Percentiles rank a stretch among this genome's conserved stretches.
phyloP scores from a whole-genome alignment of 2,113 vertebrate genomes.

The Dascyllus trimaculatus region DNA sequence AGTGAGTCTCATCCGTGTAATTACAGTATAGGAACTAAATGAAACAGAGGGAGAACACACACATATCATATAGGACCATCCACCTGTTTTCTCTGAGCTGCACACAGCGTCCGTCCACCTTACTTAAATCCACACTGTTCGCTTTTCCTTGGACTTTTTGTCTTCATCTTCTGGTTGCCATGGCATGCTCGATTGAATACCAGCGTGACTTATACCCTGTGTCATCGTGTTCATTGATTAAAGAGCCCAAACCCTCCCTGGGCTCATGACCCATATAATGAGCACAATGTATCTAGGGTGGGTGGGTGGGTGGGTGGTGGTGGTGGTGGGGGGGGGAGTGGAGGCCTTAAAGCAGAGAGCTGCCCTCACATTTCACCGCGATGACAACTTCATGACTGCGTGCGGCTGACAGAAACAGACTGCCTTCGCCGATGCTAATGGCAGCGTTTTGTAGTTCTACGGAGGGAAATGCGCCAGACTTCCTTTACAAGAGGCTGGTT shows the following conservation, averaged over 20 bases:
- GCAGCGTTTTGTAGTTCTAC: background rate
- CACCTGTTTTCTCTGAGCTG: slow-evolving; percentile 2
- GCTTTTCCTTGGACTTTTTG: background rate
- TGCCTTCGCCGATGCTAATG: background rate
- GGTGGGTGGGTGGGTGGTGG: no score
- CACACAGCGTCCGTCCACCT: background rate
- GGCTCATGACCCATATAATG: slow-evolving; percentile 71
- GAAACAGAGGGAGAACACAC: slow-evolving; percentile 61
- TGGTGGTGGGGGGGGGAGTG: slow-evolving; percentile 6
- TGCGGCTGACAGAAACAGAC: slow-evolving; percentile 21
- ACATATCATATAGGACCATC: slow-evolving; percentile 44
- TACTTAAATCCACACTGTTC: background rate
- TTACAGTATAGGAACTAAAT: slow-evolving; percentile 78
- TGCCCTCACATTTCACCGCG: slow-evolving; percentile 51
- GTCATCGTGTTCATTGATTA: slow-evolving; percentile 70
- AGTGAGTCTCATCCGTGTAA: slow-evolving; percentile 77
- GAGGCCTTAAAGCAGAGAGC: slow-evolving; percentile 42
- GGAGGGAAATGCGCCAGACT: background rate
- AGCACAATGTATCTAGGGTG: slow-evolving; percentile 53
- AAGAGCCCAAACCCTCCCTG: slow-evolving; percentile 59
- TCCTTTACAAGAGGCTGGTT: background rate
- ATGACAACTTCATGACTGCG: slow-evolving; percentile 62
- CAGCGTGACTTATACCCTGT: slow-evolving; percentile 64
- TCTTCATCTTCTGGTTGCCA: slow-evolving; percentile 32
- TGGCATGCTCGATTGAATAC: slow-evolving; percentile 35